Evolutionary conservation across 2,888 invertebrate species (phyloP), one percentile per base, ranked within the genome.

Genomic region (Mimas tiliae): DNA sequence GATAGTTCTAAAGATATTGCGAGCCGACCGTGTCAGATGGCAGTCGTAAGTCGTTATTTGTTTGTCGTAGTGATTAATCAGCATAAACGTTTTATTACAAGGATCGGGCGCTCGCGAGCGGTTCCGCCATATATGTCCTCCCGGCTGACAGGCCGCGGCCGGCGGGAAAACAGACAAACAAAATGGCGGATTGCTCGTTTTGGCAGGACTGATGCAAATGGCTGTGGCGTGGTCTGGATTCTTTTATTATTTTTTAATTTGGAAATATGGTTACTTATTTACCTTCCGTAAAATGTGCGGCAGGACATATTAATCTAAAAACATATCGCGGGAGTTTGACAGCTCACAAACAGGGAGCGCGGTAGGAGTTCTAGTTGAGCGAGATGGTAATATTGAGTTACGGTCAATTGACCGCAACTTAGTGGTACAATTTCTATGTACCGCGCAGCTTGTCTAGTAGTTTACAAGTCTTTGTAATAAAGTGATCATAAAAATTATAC

Each of bases 81-180:
- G 86, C 74, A 80, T 83, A 87, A 89, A 83, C 86, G 89, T 88
- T 91, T 90, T 91, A 91, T 90, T 90, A 82, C 81, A 76, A 74
- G 77, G 76, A 73, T 70, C 76, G 76, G 77, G 78, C 72, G 77
- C 70, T 75, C 75, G 77, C 79, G 74, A 79, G 79, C 79, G 81
- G 89, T 87, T 87, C 85, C 86, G 88, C 82, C 83, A 84, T 79
- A 86, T 88, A 76, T 79, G 79, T 87, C 86, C 82, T 73, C 76
- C 63, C 68, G 79, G 73, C 69, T 82, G 87, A 87, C 88, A 83
- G 80, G 72, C 69, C 53, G 64, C 14, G 53, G 51, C 50, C 1
- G 62, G 14, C 47, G 27, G 50, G 69, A 73, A 72, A 74, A 77
- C 76, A 75, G 74, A 77, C 74, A 74, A 78, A 73, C 77, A 78